Conservation (phyloP, 2,888 invertebrate genomes). For the Trichogramma evanescens region DNA sequence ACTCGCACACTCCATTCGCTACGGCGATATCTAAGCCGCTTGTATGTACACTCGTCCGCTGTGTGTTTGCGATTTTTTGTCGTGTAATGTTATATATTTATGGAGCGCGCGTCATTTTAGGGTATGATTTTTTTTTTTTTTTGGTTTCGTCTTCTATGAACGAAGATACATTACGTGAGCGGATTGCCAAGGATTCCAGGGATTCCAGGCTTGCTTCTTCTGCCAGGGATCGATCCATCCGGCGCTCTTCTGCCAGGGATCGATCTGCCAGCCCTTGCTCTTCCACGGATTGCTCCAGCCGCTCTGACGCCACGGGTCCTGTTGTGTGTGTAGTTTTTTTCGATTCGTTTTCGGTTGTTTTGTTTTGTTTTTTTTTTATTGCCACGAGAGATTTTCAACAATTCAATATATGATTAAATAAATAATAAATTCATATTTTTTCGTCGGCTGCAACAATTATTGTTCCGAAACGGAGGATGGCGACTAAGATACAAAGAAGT, state of each 20-base stretch:
- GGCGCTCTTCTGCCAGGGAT: conserved; percentile 15
- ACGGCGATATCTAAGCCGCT: no score
- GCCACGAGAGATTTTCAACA: no score
- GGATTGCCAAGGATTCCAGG: conserved; percentile 18
- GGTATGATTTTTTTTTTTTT: not conserved
- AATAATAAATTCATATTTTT: not conserved
- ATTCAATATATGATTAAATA: not conserved
- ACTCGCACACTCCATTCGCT: no score
- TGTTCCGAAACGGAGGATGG: conserved; percentile 13
- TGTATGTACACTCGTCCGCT: no score
- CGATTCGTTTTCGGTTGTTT: not conserved
- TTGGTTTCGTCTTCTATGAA: not conserved
- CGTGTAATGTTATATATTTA: no score
- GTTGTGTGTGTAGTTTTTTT: not conserved
- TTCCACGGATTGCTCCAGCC: conserved; percentile 19
- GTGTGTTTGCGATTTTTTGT: no score
- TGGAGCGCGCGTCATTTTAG: no score
- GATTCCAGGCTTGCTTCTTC: not conserved
- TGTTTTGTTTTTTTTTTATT: not conserved
- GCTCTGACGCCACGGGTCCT: conserved; percentile 3
- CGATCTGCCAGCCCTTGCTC: conserved; percentile 12
- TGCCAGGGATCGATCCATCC: conserved; percentile 17
- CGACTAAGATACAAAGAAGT: conserved; percentile 22
- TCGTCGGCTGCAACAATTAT: conserved; percentile 2
- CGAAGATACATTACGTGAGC: not conserved